Evolutionary conservation across 2,113 vertebrate genomes (phyloP).

Genomic region (Amia ocellicauda): DNA sequence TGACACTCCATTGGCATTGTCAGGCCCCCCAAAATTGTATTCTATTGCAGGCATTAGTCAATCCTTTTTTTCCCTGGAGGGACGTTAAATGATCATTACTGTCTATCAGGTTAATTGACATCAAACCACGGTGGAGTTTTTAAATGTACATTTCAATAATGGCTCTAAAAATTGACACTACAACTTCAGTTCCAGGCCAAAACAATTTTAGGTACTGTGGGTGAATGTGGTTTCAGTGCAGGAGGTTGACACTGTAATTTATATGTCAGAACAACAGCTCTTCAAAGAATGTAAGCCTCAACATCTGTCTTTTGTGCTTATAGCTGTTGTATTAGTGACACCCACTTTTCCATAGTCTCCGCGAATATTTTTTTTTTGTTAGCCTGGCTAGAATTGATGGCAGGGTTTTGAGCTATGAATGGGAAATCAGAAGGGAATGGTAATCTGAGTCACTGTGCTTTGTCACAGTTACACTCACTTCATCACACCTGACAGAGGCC

Average conservation of each 20-base stretch:
- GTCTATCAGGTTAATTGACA: conserved; percentile 6
- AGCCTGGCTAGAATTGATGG: conserved; percentile 37
- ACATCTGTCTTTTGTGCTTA: conserved; percentile 57
- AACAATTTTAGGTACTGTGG: background rate
- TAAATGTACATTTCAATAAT: background rate
- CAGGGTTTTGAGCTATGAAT: conserved; percentile 44
- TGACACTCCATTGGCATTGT: background rate
- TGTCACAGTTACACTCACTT: conserved; percentile 42
- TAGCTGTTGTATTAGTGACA: conserved; percentile 50
- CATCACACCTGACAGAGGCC: conserved; percentile 39
- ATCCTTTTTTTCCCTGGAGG: background rate
- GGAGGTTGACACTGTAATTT: conserved; percentile 55
- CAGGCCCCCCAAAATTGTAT: background rate
- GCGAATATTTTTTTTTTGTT: conserved; percentile 41
- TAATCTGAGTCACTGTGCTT: conserved; percentile 42
- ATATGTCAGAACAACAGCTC: conserved; percentile 50
- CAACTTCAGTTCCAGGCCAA: background rate
- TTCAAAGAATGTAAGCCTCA: conserved; percentile 56
- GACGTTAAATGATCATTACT: conserved; percentile 7
- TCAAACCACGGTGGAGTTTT: background rate
- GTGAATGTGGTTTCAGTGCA: conserved; percentile 29
- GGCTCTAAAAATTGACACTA: background rate
- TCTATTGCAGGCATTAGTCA: background rate
- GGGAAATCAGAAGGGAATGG: conserved; percentile 37
- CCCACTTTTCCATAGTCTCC: conserved; percentile 37